Conservation (phyloP, 2,113 vertebrate genomes). For the Gallinago jamesoni region DNA sequence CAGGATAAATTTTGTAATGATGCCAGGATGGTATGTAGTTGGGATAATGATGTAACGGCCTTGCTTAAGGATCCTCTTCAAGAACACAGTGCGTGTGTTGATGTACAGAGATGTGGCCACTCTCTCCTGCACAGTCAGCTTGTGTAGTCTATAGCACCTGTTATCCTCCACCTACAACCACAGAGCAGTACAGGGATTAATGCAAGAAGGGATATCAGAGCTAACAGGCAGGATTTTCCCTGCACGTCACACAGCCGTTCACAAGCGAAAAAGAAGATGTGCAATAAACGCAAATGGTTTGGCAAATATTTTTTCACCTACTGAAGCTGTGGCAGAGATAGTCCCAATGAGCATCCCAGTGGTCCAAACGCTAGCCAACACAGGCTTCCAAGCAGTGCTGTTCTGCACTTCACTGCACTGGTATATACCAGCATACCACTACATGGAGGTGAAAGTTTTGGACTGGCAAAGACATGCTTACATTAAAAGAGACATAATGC, state of each 20-base stretch:
- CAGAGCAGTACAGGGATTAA: background rate
- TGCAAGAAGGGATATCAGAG: background rate
- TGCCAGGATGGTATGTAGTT: conserved; percentile 81
- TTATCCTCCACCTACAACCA: conserved; percentile 88
- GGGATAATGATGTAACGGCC: conserved; percentile 90
- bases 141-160: conserved; percentile 88
- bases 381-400: background rate
- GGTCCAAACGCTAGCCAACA: background rate
- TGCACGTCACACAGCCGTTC: background rate
- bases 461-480: background rate
- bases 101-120: conserved; percentile 82
- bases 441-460: background rate
- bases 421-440: background rate
- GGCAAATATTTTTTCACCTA: background rate
- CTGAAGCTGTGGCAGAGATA: background rate
- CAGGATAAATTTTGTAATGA: conserved; percentile 81
- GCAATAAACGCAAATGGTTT: background rate
- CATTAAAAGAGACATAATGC: background rate
- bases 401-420: background rate
- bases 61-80: conserved; percentile 76
- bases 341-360: background rate
- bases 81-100: conserved; percentile 86
- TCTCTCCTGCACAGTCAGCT: conserved; percentile 82
- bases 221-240: background rate
- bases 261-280: fast-evolving